Conservation (phyloP, 2,113 vertebrate species). For the Tamias sibiricus region DNA sequence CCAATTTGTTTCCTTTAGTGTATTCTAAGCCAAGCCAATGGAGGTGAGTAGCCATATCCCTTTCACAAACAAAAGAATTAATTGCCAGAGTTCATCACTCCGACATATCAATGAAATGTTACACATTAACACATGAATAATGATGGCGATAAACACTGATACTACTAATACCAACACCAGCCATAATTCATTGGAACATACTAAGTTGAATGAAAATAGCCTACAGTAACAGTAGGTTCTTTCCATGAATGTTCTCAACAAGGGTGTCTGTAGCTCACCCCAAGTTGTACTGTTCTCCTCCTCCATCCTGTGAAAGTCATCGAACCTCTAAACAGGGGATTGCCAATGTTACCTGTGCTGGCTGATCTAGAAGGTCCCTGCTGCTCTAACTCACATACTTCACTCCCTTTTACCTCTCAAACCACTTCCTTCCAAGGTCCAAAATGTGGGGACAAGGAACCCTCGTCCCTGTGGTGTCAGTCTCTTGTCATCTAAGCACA, state of each 20-base stretch:
- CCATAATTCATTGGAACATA: not conserved
- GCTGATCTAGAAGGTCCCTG: not conserved
- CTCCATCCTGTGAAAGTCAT: not conserved
- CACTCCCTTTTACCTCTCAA: not conserved
- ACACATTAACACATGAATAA: not conserved
- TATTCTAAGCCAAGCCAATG: not conserved
- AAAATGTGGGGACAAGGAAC: not conserved
- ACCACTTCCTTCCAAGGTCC: not conserved
- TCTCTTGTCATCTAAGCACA: not conserved
- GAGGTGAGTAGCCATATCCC: not conserved
- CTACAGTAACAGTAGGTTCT: not conserved
- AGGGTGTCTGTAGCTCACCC: not conserved
- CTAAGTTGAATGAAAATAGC: not conserved
- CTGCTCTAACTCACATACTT: not conserved
- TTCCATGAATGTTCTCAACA: not conserved
- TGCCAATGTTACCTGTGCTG: too few relatives aligned
- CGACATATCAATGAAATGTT: not conserved
- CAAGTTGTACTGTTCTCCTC: not conserved
- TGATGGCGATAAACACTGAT: not conserved
- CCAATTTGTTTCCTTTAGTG: slow-evolving; percentile 13
- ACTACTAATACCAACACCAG: not conserved
- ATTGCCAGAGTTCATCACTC: not conserved
- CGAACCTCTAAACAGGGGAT: too few relatives aligned
- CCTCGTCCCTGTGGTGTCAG: not conserved
- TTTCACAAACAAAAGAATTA: slow-evolving; percentile 10